A percentile compares a stretch with the other conserved stretches of the same genome.
Evolutionary conservation across 1,140 invertebrate species (phyloP).

Genomic region (Halictus rubicundus): DNA sequence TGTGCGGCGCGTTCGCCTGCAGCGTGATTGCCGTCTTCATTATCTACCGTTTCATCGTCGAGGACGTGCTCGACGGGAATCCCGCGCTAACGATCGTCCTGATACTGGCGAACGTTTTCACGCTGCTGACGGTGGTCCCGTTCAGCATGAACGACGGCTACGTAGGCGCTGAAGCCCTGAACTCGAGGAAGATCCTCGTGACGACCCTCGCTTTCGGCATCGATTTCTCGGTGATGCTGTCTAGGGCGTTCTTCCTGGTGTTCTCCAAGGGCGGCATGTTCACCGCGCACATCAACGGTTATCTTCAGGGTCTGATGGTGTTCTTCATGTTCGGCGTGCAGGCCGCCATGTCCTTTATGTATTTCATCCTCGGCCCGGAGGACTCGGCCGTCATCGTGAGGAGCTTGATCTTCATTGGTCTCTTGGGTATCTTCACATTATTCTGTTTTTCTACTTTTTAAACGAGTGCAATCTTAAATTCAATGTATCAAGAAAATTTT

Average conservation of each 20-base stretch:
- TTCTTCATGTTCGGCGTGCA: conserved; percentile 83
- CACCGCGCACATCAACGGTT: conserved; percentile 83
- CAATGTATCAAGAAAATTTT: no score
- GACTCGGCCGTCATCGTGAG: conserved; percentile 66
- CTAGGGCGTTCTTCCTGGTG: conserved; percentile 82
- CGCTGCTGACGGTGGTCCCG: conserved; percentile 80
- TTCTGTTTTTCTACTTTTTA: no score
- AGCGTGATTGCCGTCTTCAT: conserved; percentile 80
- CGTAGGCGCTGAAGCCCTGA: conserved; percentile 69
- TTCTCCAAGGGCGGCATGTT: conserved; percentile 82
- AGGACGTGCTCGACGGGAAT: conserved; percentile 81
- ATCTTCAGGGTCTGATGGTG: conserved; percentile 81
- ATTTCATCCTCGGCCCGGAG: conserved; percentile 67
- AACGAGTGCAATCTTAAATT: no score
- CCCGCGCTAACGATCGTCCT: conserved; percentile 81
- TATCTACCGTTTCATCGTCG: conserved; percentile 79
- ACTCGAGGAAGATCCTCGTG: conserved; percentile 80
- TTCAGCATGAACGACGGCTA: conserved; percentile 80
- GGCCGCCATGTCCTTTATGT: conserved; percentile 78
- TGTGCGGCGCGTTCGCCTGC: conserved; percentile 78
- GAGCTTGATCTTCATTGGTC: conserved; percentile 69
- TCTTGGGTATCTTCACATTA: conserved; percentile 63
- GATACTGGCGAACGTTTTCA: conserved; percentile 79
- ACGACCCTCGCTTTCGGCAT: conserved; percentile 81
- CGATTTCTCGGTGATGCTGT: conserved; percentile 82